A percentile compares a stretch with the other conserved stretches of the same genome.
These are phyloP conservation scores for Mesoligia furuncula DNA, from an alignment of 2,888 invertebrate species.

Conservation along the genomic window DNA sequence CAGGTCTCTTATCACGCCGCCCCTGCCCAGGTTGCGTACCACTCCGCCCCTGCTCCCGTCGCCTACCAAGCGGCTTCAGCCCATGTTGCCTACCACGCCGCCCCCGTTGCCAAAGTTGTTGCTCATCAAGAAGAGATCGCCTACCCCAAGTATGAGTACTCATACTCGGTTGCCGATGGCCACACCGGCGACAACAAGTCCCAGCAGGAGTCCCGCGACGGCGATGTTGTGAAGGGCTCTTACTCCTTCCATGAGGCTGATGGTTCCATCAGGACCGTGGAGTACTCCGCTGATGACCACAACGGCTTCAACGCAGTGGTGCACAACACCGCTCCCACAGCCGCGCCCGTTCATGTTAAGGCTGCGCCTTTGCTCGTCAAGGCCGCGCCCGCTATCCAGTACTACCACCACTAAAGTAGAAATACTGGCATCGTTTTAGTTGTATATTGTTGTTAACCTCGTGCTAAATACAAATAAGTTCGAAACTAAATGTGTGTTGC, in stretches of 20 bases:
- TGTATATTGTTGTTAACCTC: slow-evolving; percentile 69
- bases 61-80: slow-evolving; percentile 63
- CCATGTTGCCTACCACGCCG: slow-evolving; percentile 81
- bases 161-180: slow-evolving; percentile 87
- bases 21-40: slow-evolving; percentile 61
- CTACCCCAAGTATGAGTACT: slow-evolving; percentile 82
- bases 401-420: slow-evolving; percentile 75
- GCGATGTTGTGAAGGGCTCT: slow-evolving; percentile 86
- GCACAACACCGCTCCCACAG: slow-evolving; percentile 79
- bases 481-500: slow-evolving; percentile 9
- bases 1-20: slow-evolving; percentile 67
- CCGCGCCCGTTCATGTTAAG: slow-evolving; percentile 77
- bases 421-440: slow-evolving; percentile 27
- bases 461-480: slow-evolving; percentile 69
- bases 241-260: slow-evolving; percentile 87
- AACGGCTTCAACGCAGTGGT: slow-evolving; percentile 83
- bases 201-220: slow-evolving; percentile 86
- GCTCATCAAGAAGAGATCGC: slow-evolving; percentile 55
- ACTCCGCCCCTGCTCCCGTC: slow-evolving; percentile 66
- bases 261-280: slow-evolving; percentile 86
- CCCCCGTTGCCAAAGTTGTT: slow-evolving; percentile 75
- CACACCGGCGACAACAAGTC: slow-evolving; percentile 89
- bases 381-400: slow-evolving; percentile 74
- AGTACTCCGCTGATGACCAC: slow-evolving; percentile 88
- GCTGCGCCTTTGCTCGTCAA: slow-evolving; percentile 61